Percentiles rank a stretch among this genome's conserved stretches.
These are phyloP conservation scores for Ooceraea biroi DNA, from an alignment of 1,140 invertebrate genomes.

Conservation along the genomic window DNA sequence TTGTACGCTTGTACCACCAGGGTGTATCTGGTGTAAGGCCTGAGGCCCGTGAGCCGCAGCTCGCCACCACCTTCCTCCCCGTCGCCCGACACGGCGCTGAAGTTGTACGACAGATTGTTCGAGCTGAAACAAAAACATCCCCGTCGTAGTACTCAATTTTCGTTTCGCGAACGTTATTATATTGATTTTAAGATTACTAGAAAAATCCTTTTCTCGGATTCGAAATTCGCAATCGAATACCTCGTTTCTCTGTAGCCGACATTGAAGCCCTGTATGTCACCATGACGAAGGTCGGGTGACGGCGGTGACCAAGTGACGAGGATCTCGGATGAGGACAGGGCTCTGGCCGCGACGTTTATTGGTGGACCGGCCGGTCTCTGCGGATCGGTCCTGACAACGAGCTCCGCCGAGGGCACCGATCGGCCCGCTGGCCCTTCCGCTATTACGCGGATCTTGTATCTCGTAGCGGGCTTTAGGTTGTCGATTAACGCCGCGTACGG, in stretches of 20 bases:
- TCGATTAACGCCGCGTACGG: constrained; percentile 89
- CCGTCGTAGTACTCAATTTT: not conserved
- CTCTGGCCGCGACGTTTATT: constrained; percentile 89
- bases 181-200: no score
- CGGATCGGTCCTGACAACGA: constrained; percentile 91
- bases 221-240: constrained; percentile 57
- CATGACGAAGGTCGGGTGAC: constrained; percentile 89
- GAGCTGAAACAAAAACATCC: constrained; percentile 76
- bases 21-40: constrained; percentile 93
- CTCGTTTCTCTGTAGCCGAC: constrained; percentile 85
- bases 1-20: constrained; percentile 95
- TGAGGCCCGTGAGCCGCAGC: constrained; percentile 88
- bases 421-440: constrained; percentile 92
- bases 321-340: constrained; percentile 92
- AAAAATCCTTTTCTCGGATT: no score
- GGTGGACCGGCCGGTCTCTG: constrained; percentile 93
- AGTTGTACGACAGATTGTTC: constrained; percentile 88
- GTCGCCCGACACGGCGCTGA: constrained; percentile 90
- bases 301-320: constrained; percentile 92
- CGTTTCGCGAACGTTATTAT: not conserved
- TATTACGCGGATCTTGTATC: constrained; percentile 91
- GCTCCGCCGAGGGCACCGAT: constrained; percentile 90
- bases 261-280: constrained; percentile 90
- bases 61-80: constrained; percentile 90
- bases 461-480: constrained; percentile 92